Conservation (phyloP, 2,113 vertebrate species). For the Empidonax alnorum region DNA sequence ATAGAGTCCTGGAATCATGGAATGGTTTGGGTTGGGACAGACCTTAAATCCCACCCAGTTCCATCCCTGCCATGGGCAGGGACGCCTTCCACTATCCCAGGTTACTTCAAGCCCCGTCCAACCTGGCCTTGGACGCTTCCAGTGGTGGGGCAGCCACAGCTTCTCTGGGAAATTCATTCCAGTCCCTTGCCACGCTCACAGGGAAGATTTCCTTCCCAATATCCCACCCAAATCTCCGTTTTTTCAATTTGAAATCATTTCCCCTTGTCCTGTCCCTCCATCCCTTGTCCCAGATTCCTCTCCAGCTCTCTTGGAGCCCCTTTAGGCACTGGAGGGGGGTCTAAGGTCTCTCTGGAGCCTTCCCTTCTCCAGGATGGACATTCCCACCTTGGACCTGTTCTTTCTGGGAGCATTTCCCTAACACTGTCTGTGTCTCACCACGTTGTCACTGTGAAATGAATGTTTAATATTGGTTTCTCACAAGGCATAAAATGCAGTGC, state of each 20-base stretch:
- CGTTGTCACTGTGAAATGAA: rapidly evolving
- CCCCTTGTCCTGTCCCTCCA: not conserved
- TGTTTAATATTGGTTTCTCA: not conserved
- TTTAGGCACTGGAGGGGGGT: not conserved
- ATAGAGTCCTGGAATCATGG: not conserved
- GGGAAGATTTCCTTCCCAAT: not conserved
- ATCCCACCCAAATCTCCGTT: not conserved
- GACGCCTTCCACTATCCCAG: not conserved
- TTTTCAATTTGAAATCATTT: not conserved
- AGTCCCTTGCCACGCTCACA: not conserved
- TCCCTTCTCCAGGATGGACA: not conserved
- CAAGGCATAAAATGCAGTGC: not conserved
- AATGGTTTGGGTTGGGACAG: not conserved
- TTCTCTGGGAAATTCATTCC: not conserved
- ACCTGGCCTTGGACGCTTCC: not conserved
- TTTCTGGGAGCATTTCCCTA: not conserved
- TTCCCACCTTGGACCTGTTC: not conserved
- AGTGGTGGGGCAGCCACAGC: not conserved
- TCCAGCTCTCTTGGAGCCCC: not conserved
- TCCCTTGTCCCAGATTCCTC: not conserved
- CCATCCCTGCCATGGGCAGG: not conserved
- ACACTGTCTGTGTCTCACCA: no score
- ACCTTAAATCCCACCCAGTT: not conserved
- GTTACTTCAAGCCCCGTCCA: not conserved
- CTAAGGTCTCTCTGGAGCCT: not conserved